A percentile compares a stretch with the other conserved stretches of the same genome.
Conservation (phyloP, 2,888 invertebrate genomes). For the Scaeva pyrastri region DNA sequence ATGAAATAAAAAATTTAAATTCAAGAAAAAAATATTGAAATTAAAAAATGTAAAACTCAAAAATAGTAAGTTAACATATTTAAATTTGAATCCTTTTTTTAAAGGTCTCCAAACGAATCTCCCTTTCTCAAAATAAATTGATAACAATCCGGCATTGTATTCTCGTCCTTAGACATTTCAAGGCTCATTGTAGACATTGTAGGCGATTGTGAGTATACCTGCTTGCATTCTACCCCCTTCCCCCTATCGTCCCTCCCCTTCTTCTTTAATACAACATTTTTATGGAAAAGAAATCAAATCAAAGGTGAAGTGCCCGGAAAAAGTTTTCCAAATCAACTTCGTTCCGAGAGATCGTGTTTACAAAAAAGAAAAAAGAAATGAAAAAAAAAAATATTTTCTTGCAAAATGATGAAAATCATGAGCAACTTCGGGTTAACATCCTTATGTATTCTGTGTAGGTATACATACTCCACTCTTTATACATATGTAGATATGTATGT, state of each 20-base stretch:
- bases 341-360: constrained; percentile 47
- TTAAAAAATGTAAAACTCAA: too few species aligned
- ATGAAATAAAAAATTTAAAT: too few species aligned
- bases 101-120: background rate
- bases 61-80: too few species aligned
- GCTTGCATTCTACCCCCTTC: background rate
- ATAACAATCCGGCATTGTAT: background rate
- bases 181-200: constrained; percentile 4
- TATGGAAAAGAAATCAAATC: constrained; percentile 62
- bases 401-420: constrained; percentile 37
- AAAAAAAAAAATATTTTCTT: constrained; percentile 24
- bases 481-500: background rate
- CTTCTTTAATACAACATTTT: background rate
- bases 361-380: constrained; percentile 1
- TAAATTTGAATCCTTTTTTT: too few species aligned
- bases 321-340: constrained; percentile 70
- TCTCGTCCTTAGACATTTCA: constrained; percentile 34
- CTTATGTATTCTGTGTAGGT: background rate
- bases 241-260: background rate
- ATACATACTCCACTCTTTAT: too few species aligned
- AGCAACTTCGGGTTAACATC: constrained; percentile 23
- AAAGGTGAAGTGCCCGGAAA: constrained; percentile 71
- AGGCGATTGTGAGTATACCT: background rate
- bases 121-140: background rate
- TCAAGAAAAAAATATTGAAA: too few species aligned